phyloP scores from a whole-genome alignment of 2,888 invertebrate genomes.

The Drosophila lutescens region DNA sequence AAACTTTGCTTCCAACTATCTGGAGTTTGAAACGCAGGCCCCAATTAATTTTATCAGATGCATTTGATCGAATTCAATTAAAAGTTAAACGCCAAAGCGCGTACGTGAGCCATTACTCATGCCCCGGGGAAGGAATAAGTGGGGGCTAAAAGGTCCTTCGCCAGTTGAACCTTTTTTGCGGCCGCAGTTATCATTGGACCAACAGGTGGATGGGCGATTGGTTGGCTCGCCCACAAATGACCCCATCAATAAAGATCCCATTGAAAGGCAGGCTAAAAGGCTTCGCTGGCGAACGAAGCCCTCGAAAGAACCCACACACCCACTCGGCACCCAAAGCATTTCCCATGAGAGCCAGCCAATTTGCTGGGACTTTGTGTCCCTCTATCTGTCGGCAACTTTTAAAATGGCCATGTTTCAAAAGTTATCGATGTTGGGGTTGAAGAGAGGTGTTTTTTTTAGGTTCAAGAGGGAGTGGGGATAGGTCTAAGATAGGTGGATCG shows the following conservation, averaged over 20 bases:
- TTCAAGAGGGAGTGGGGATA: not conserved
- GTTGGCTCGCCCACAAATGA: slow-evolving; percentile 28
- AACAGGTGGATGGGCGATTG: slow-evolving; percentile 56
- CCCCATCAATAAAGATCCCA: slow-evolving; percentile 66
- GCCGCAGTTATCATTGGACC: slow-evolving; percentile 35
- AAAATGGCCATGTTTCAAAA: slow-evolving; percentile 58
- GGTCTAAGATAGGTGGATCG: slow-evolving; percentile 24
- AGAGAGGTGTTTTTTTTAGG: not conserved
- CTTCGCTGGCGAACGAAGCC: slow-evolving; percentile 1
- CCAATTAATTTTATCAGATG: slow-evolving; percentile 77
- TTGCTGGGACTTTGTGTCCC: slow-evolving; percentile 45
- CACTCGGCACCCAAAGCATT: slow-evolving; percentile 21
- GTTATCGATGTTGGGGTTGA: slow-evolving; percentile 39
- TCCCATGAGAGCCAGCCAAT: slow-evolving; percentile 56
- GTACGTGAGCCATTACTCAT: slow-evolving; percentile 73
- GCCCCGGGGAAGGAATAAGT: not conserved
- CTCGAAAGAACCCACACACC: slow-evolving; percentile 1
- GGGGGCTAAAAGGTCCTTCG: slow-evolving; percentile 17
- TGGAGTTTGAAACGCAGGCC: slow-evolving; percentile 9
- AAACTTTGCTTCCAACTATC: not conserved
- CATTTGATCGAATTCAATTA: slow-evolving; percentile 79
- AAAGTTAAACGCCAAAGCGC: slow-evolving; percentile 67
- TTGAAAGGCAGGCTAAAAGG: slow-evolving; percentile 45
- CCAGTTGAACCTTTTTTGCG: slow-evolving; percentile 44
- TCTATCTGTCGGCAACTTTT: slow-evolving; percentile 64